Base-by-base conservation (phyloP, 2,888 invertebrate genomes). In the Brachyptera risi region DNA sequence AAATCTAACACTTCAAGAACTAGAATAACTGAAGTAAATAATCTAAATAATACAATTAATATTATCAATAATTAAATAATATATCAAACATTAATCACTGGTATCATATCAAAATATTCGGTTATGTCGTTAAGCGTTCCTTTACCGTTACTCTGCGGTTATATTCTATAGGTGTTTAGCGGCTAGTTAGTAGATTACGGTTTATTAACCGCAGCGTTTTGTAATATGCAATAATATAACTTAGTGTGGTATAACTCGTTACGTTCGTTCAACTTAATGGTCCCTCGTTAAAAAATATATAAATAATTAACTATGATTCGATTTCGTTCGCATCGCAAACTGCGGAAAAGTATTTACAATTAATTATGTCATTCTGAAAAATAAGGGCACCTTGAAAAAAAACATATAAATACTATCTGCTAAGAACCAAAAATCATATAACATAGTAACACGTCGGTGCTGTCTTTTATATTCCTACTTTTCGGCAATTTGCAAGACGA, bases 81-180 rank as follows among this genome's bases (percentile, higher is more conserved):
- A 35, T 23, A 21, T 23, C 23, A 24, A 23, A 15, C 24, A 17
- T 21, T 54, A 24, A 42, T 44, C 58, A 54, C 54, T 54, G 54
- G 54, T 54, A 23, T 31, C 7, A 23, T 35, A 37, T 17, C 35
- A 54, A 47, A 54, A 54, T 35, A 31, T 54, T 19, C 37, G 21
- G 54, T 54, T 54, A 54, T 54, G 35, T 35, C 35, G 38, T 54
- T 19, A 23, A 54, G 38, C 54, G 54, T 37, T 54, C 54, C 37
- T 31, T 54, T 54, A 54, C 54, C 54, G 19, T 37, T 51, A 51
- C 26, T 17, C 50, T 51, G 54, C 35, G 23, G 54, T 35, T 44
- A 44, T n/a, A 17, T 44, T 3, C 5, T 15, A 31, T 19, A 17
- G 17, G 11, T 35, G 37, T 21, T 54, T 37, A 35, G 37, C 54